A percentile compares a stretch with the other conserved stretches of the same genome.
phyloP scores from a whole-genome alignment of 2,888 invertebrate genomes.

The Drosophila robusta region DNA sequence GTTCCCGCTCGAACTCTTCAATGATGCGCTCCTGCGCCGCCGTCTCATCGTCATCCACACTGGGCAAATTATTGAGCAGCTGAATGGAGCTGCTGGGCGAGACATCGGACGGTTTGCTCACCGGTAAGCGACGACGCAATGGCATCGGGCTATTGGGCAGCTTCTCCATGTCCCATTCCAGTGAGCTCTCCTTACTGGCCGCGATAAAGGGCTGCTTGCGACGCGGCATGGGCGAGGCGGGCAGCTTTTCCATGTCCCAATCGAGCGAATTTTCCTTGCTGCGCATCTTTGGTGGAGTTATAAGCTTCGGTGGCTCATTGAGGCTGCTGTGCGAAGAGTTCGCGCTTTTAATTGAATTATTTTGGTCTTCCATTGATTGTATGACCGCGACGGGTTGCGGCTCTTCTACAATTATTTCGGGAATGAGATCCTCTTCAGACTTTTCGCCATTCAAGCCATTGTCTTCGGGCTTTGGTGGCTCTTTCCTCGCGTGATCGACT shows the following conservation, averaged over 20 bases:
- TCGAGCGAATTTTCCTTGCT: conserved; percentile 72
- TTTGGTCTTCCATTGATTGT: conserved; percentile 15
- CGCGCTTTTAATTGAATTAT: conserved; percentile 46
- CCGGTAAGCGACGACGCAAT: conserved; percentile 47
- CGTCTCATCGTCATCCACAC: conserved; percentile 49
- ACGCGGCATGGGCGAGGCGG: conserved; percentile 77
- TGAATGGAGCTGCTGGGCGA: conserved; percentile 69
- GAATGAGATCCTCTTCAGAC: not conserved
- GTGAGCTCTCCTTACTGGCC: conserved; percentile 60
- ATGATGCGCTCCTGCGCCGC: conserved; percentile 72
- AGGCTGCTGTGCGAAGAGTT: conserved; percentile 59
- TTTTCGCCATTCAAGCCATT: too few species aligned
- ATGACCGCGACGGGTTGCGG: not conserved
- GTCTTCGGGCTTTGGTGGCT: not conserved
- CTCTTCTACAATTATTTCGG: conserved; percentile 11
- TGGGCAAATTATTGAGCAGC: conserved; percentile 69
- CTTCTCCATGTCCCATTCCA: conserved; percentile 82
- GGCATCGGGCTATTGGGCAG: conserved; percentile 80
- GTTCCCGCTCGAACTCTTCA: conserved; percentile 82
- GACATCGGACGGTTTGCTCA: conserved; percentile 39
- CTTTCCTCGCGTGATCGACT: conserved; percentile 13
- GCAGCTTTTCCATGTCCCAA: conserved; percentile 74
- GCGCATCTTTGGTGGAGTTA: conserved; percentile 46
- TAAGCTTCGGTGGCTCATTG: conserved; percentile 40
- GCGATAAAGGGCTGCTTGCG: conserved; percentile 41